Conservation (phyloP, 2,888 invertebrate species). For the Diarsia brunnea region DNA sequence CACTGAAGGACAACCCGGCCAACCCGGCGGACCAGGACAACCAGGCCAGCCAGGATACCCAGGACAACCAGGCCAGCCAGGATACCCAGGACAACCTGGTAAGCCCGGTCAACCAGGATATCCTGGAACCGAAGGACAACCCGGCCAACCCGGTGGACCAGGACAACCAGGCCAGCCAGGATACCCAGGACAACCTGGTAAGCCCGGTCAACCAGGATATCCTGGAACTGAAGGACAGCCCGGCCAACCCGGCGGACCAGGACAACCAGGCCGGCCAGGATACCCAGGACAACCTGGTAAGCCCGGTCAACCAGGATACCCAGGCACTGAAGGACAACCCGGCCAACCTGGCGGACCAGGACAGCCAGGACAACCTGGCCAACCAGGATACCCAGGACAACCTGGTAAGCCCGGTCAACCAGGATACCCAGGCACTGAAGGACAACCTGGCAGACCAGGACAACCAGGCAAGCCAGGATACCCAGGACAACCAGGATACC, state of each 20-base stretch:
- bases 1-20: background rate
- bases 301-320: background rate
- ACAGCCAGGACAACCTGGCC: constrained; percentile 64
- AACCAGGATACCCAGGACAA: constrained; percentile 48
- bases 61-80: constrained; percentile 25
- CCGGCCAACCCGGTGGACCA: constrained; percentile 4
- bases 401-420: constrained; percentile 39
- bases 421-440: constrained; percentile 69
- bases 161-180: constrained; percentile 1
- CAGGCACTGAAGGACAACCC: constrained; percentile 18
- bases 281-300: background rate
- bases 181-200: constrained; percentile 6
- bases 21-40: constrained; percentile 24
- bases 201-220: constrained; percentile 15
- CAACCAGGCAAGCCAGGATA: constrained; percentile 71
- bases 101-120: constrained; percentile 21
- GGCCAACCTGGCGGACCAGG: constrained; percentile 66
- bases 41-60: constrained; percentile 18
- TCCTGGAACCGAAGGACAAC: background rate
- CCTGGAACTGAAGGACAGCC: constrained; percentile 8
- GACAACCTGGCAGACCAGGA: constrained; percentile 51
- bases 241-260: background rate
- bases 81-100: constrained; percentile 22
- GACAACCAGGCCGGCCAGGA: constrained; percentile 18
- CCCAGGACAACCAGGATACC: constrained; percentile 59